Percentiles rank a stretch among this genome's conserved stretches.
Evolutionary conservation across 2,888 invertebrate species (phyloP).

Genomic region (Ormyrus thymus): DNA sequence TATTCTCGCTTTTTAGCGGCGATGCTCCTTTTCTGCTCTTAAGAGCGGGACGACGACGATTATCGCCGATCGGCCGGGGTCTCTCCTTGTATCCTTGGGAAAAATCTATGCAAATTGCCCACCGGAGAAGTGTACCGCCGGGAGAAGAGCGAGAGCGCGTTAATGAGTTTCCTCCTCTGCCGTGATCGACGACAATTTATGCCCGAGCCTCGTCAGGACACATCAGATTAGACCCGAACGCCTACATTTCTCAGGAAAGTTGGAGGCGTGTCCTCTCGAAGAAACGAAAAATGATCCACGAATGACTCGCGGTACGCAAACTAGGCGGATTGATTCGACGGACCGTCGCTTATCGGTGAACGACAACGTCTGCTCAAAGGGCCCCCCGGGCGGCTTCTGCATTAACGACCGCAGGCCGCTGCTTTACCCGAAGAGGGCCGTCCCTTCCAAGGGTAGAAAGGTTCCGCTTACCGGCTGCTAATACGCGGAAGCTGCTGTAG

Average conservation of each 20-base stretch:
- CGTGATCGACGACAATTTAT: constrained; percentile 42
- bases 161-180: constrained; percentile 45
- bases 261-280: not conserved
- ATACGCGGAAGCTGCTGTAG: constrained; percentile 11
- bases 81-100: constrained; percentile 46
- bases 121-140: constrained; percentile 8
- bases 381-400: constrained; percentile 7
- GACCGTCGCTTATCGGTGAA: constrained; percentile 10
- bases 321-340: constrained; percentile 31
- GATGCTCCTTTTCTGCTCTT: constrained; percentile 18
- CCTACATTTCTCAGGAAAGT: constrained; percentile 18
- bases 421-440: constrained; percentile 32
- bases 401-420: constrained; percentile 48
- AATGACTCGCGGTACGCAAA: constrained; percentile 26
- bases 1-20: too few relatives aligned
- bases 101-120: constrained; percentile 55
- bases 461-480: constrained; percentile 40
- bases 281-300: not conserved
- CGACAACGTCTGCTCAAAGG: not conserved
- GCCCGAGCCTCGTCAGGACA: constrained; percentile 19
- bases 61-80: constrained; percentile 42
- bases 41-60: constrained; percentile 38
- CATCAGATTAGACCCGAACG: constrained; percentile 16
- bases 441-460: not conserved
- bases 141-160: constrained; percentile 23